Conservation (phyloP, 37 sponge, comb jelly and placozoan species). For the Haliclona indistincta region DNA sequence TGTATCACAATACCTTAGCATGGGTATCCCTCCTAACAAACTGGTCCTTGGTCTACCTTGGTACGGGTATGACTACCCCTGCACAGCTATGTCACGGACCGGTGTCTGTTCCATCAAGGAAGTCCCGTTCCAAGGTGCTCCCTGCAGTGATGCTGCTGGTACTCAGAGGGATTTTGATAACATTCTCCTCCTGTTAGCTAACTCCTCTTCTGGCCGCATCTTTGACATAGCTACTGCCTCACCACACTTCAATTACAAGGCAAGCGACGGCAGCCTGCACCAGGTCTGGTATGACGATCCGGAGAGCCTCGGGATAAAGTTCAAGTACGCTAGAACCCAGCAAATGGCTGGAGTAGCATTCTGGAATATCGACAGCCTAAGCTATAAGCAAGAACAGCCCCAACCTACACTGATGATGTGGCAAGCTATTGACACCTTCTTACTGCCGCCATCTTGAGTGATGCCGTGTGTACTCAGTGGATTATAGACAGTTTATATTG, state of each 20-base stretch:
- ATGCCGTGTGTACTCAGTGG: not conserved
- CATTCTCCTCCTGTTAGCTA: too few species aligned
- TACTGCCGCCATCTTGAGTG: too few species aligned
- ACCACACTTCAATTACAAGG: slow-evolving; percentile 60
- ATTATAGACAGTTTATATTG: too few species aligned
- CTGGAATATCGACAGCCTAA: slow-evolving; percentile 72
- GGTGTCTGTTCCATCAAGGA: slow-evolving; percentile 51
- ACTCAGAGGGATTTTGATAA: slow-evolving; percentile 20
- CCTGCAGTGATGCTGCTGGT: slow-evolving; percentile 91
- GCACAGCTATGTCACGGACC: slow-evolving; percentile 24
- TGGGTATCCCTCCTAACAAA: slow-evolving; percentile 51
- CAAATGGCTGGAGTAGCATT: slow-evolving; percentile 64
- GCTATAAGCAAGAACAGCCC: slow-evolving; percentile 28
- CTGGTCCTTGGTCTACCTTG: slow-evolving; percentile 86
- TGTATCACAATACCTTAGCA: slow-evolving; percentile 22
- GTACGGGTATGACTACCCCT: slow-evolving; percentile 91
- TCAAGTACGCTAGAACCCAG: slow-evolving; percentile 27
- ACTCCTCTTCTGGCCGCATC: slow-evolving; percentile 12
- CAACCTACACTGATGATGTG: slow-evolving; percentile 50
- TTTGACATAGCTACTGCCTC: slow-evolving; percentile 49
- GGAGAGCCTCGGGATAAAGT: slow-evolving; percentile 75
- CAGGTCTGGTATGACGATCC: slow-evolving; percentile 93
- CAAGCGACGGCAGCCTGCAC: slow-evolving; percentile 28
- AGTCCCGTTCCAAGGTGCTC: slow-evolving; percentile 64
- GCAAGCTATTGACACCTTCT: slow-evolving; percentile 40